A percentile compares a stretch with the other conserved stretches of the same genome.
phyloP scores from a whole-genome alignment of 2,888 invertebrate species.

The Bellardia bayeri region DNA sequence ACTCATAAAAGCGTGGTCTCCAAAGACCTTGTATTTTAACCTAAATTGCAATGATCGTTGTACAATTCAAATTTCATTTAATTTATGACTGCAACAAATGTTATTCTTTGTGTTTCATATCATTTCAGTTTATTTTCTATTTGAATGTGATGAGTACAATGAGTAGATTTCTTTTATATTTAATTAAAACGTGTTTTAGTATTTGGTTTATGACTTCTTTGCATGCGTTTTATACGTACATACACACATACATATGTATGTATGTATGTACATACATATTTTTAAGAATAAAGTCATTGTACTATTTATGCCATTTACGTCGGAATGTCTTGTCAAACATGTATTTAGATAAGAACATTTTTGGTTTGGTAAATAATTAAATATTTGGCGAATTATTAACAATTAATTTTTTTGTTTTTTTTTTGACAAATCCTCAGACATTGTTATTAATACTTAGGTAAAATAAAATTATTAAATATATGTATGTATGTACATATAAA shows the following conservation, averaged over 20 bases:
- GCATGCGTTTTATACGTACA: no score
- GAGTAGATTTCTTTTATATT: slow-evolving; percentile 12
- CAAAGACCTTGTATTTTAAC: slow-evolving; percentile 61
- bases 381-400: slow-evolving; percentile 29
- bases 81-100: slow-evolving; percentile 30
- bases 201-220: slow-evolving; percentile 14
- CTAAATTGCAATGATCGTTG: slow-evolving; percentile 53
- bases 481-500: no score
- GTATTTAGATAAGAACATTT: slow-evolving; percentile 29
- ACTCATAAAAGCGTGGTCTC: slow-evolving; percentile 23
- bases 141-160: neutral
- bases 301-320: slow-evolving; percentile 2
- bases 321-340: slow-evolving; percentile 6
- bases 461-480: no score
- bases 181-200: slow-evolving; percentile 9
- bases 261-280: no score
- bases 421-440: neutral
- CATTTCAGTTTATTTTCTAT: neutral
- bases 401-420: neutral
- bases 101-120: slow-evolving; percentile 43
- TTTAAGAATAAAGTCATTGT: slow-evolving; percentile 35
- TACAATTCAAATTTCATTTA: slow-evolving; percentile 29
- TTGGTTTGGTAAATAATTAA: neutral
- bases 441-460: neutral
- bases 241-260: no score